A percentile compares a stretch with the other conserved stretches of the same genome.
phyloP scores from a whole-genome alignment of 2,113 vertebrate genomes.

The Rynchops niger region DNA sequence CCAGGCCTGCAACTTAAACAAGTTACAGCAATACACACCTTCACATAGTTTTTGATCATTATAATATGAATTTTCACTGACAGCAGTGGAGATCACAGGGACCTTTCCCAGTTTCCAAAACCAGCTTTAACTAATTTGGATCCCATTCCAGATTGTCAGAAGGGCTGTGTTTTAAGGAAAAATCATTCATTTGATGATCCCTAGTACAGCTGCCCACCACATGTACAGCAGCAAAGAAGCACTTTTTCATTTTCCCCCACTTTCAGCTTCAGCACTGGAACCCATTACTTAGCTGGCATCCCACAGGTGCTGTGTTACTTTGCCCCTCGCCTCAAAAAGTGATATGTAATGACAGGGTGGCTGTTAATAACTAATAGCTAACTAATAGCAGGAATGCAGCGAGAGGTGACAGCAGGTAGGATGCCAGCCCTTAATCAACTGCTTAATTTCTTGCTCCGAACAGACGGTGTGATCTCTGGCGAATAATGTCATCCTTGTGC shows the following conservation, averaged over 20 bases:
- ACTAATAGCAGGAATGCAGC: neutral
- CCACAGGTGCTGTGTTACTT: neutral
- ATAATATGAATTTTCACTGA: conserved; percentile 2
- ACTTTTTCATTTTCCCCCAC: neutral
- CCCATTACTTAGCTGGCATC: neutral
- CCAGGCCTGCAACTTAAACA: conserved; percentile 22
- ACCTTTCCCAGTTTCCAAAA: neutral
- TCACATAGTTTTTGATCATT: conserved; percentile 19
- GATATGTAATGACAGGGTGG: neutral
- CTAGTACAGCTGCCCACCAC: conserved; percentile 41
- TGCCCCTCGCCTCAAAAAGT: neutral
- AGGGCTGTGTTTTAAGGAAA: neutral
- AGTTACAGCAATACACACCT: conserved; percentile 27
- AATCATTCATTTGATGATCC: neutral
- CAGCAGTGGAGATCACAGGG: neutral
- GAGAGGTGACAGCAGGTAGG: neutral
- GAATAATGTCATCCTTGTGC: neutral
- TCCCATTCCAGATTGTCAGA: neutral
- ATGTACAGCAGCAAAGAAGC: neutral
- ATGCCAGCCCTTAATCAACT: neutral
- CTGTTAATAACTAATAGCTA: neutral
- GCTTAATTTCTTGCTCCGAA: neutral
- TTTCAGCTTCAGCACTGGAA: neutral
- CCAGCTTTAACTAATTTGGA: conserved; percentile 14
- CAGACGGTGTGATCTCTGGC: neutral